Conservation (phyloP, 2,113 vertebrate species). For the Strix uralensis region DNA sequence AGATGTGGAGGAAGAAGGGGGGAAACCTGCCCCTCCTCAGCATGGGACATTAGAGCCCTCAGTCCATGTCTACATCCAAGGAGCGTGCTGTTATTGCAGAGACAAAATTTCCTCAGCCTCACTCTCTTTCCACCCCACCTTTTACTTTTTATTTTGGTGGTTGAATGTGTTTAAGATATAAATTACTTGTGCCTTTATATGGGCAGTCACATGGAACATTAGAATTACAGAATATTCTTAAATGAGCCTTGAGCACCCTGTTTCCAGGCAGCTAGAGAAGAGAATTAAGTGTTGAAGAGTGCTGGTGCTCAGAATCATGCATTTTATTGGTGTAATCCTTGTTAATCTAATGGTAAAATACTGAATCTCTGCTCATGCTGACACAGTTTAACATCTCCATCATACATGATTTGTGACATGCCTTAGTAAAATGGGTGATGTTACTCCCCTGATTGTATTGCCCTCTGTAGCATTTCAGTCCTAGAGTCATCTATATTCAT, state of each 20-base stretch:
- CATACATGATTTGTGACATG: background rate
- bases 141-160: background rate
- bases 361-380: background rate
- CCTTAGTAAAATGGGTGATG: background rate
- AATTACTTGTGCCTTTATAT: background rate
- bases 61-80: background rate
- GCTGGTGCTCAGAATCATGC: background rate
- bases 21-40: background rate
- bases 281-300: background rate
- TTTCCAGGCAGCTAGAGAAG: background rate
- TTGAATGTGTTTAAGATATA: background rate
- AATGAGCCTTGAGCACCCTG: background rate
- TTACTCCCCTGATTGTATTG: background rate
- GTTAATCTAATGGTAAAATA: background rate
- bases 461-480: background rate
- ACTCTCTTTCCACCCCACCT: background rate
- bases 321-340: background rate
- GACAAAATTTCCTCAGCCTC: background rate
- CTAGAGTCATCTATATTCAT: background rate
- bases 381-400: background rate
- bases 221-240: background rate
- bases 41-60: background rate
- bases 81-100: background rate
- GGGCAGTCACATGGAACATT: background rate
- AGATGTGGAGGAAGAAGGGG: background rate